Evolutionary conservation across 2,888 invertebrate species (phyloP).

Genomic region (Caenorhabditis drosophilae): DNA sequence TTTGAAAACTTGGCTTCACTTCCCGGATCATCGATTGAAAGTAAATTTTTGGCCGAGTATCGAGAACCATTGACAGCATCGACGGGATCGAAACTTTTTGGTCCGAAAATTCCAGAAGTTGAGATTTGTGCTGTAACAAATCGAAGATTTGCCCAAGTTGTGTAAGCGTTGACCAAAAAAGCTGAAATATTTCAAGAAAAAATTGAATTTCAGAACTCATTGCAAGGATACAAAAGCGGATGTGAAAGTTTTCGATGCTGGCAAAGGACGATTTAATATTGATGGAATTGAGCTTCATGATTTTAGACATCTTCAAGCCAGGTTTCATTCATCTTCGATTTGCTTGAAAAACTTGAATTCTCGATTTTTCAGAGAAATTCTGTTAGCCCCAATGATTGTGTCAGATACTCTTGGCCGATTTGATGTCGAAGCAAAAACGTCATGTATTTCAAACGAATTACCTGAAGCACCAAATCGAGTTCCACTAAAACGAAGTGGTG

Average conservation of each 20-base stretch:
- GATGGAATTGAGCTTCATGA: slow-evolving; percentile 55
- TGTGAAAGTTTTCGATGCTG: slow-evolving; percentile 58
- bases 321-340: no score
- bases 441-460: slow-evolving; percentile 19
- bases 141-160: slow-evolving; percentile 48
- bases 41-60: slow-evolving; percentile 51
- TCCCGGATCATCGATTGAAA: slow-evolving; percentile 52
- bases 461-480: slow-evolving; percentile 34
- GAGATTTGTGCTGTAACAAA: slow-evolving; percentile 47
- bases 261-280: slow-evolving; percentile 60
- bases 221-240: slow-evolving; percentile 58
- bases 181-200: neutral
- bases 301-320: slow-evolving; percentile 58
- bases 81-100: slow-evolving; percentile 54
- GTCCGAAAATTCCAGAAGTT: slow-evolving; percentile 57
- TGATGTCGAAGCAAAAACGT: slow-evolving; percentile 54
- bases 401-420: slow-evolving; percentile 57
- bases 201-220: slow-evolving; percentile 35
- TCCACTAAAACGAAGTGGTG: slow-evolving; percentile 36
- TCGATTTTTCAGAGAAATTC: slow-evolving; percentile 55
- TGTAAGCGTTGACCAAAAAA: slow-evolving; percentile 23
- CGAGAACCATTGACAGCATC: slow-evolving; percentile 47
- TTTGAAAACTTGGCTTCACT: slow-evolving; percentile 60
- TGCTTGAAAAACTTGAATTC: neutral
- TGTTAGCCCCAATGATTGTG: slow-evolving; percentile 63